These are phyloP conservation scores for Myopa tessellatipennis DNA, from an alignment of 2,888 invertebrate species.

Conservation along the genomic window DNA sequence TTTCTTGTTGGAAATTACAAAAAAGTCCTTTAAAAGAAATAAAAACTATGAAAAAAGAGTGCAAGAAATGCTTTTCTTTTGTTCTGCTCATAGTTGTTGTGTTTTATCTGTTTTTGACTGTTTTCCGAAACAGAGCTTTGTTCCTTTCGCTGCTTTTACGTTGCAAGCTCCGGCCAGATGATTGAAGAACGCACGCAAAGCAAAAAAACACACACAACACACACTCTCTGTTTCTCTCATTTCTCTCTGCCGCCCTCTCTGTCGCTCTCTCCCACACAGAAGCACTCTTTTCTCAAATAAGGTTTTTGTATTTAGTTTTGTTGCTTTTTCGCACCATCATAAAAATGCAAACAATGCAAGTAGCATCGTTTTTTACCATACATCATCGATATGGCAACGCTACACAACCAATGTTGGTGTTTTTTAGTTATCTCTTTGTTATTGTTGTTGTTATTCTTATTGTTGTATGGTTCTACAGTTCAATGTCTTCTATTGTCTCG, in stretches of 20 bases:
- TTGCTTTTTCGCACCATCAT: not conserved
- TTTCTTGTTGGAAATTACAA: too few species aligned
- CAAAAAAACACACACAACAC: constrained; percentile 1
- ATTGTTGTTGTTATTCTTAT: constrained; percentile 1
- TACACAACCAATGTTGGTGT: not conserved
- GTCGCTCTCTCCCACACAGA: not conserved
- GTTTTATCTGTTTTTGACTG: too few species aligned
- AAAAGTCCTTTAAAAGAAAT: too few species aligned
- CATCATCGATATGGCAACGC: constrained; percentile 29
- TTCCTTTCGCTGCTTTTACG: too few species aligned
- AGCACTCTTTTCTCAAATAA: not conserved
- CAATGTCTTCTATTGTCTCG: not conserved
- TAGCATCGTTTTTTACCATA: not conserved
- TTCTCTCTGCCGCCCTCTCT: too few species aligned
- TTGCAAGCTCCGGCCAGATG: too few species aligned
- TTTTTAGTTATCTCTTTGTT: not conserved
- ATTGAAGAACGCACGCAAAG: not conserved
- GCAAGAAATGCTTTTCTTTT: too few species aligned
- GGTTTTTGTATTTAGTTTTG: not conserved
- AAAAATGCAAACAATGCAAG: constrained; percentile 16
- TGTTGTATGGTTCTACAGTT: not conserved
- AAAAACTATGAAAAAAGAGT: too few species aligned
- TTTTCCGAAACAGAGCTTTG: too few species aligned
- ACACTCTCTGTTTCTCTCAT: too few species aligned
- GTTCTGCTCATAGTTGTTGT: too few species aligned